Evolutionary conservation across 2,888 invertebrate genomes (phyloP), one percentile per base, ranked within the genome.

Genomic region (Eupeodes latifasciatus): DNA sequence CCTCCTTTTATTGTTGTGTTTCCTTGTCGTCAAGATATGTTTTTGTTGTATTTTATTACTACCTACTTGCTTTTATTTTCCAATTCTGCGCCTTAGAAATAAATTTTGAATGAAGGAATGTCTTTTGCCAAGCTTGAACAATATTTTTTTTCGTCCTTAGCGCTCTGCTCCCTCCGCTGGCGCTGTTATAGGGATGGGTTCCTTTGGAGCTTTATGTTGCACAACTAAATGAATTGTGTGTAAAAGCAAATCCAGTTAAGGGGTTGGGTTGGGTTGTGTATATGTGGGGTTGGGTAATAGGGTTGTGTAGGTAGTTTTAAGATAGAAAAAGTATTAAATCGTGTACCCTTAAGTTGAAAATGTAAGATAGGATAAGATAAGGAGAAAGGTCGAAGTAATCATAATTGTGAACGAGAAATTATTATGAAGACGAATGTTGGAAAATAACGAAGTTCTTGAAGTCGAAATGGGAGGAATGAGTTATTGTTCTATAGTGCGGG

Each of bases 351-450:
- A 62, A 78, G 81, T 44, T 75, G 78, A 57, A 85, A 53, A 69
- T 57, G 57, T 72, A 74, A 66, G 84, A 74, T 55, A 81, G 85
- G 85, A 85, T 88, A 88, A 88, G 77, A 88, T 80, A 78, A 85
- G 88, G 36, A 85, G 67, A 85, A 85, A 88, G 88, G 88, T 88
- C 88, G 81, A 88, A 88, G 88, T 88, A 88, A 88, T 85, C 88
- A 85, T 88, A 81, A 88, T 81, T 88, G 84, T 74, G 76, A 76
- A 80, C 71, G 57, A 61, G 74, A 44, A 84, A 77, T 79, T 72
- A 57, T 79, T 71, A 51, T 69, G 47, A 85, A 77, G 14, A 64
- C 19, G 12, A 12, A 1, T 12, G 12, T 12, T 40, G 55, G 40
- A 53, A 81, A 72, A 76, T 64, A 76, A 72, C 36, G 79, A 84